Evolutionary conservation across 2,797 vertebrate species (phyloP).

Genomic region (Mus spretus): DNA sequence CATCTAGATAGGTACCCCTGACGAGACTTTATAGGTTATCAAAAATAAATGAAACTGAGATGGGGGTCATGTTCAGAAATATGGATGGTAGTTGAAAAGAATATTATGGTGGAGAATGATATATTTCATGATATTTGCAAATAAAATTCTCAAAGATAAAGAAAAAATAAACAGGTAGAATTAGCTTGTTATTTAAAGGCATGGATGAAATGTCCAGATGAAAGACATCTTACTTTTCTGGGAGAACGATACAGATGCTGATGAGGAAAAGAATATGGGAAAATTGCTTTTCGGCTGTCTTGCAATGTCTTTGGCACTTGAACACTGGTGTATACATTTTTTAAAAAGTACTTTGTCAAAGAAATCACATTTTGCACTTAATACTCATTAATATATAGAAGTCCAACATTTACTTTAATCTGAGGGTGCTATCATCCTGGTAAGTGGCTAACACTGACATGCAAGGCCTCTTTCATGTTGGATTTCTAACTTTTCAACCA

Average conservation of each 20-base stretch:
- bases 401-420: neutral
- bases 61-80: neutral
- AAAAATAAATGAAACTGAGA: neutral
- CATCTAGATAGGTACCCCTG: neutral
- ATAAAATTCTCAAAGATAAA: neutral
- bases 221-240: neutral
- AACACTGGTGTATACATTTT: neutral
- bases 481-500: neutral
- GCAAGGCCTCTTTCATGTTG: neutral
- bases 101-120: neutral
- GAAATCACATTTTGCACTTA: neutral
- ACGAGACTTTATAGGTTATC: neutral
- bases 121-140: neutral
- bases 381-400: neutral
- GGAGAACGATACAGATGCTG: neutral
- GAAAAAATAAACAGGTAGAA: neutral
- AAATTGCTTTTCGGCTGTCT: neutral
- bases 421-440: neutral
- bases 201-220: neutral
- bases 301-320: neutral
- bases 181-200: constrained; percentile 14
- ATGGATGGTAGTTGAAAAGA: neutral
- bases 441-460: neutral
- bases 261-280: neutral
- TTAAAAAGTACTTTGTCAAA: constrained; percentile 21